Evolutionary conservation across 2,113 vertebrate species (phyloP).

Genomic region (Entosphenus tridentatus): DNA sequence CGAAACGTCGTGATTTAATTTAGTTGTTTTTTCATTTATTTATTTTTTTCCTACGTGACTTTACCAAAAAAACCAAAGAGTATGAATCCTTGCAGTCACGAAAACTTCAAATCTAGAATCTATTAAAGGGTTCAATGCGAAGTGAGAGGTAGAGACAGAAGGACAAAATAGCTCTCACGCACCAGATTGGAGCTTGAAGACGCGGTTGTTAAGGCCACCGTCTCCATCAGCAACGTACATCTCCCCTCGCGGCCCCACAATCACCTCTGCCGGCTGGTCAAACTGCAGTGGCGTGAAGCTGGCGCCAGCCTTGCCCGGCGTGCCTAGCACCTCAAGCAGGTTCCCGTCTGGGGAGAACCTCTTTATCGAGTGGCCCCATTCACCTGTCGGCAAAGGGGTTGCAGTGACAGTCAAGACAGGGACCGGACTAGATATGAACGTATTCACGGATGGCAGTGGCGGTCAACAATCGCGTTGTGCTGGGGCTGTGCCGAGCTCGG

Average conservation of each 20-base stretch:
- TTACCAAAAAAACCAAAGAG: too few species aligned
- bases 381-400: slow-evolving; percentile 20
- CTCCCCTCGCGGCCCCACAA: slow-evolving; percentile 46
- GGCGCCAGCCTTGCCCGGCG: slow-evolving; percentile 45
- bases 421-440: background rate
- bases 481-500: background rate
- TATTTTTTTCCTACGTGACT: too few species aligned
- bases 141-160: too few species aligned
- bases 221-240: slow-evolving; percentile 89
- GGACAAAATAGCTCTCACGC: too few species aligned
- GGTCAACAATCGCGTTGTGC: background rate
- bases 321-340: slow-evolving; percentile 50
- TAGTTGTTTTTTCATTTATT: too few species aligned
- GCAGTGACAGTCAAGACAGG: background rate
- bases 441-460: background rate
- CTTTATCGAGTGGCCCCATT: slow-evolving; percentile 63
- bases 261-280: slow-evolving; percentile 71
- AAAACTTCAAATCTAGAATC: too few species aligned
- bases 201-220: slow-evolving; percentile 70
- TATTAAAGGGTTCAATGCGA: too few species aligned
- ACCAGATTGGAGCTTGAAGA: slow-evolving; percentile 51
- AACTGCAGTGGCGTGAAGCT: slow-evolving; percentile 55
- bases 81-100: too few species aligned
- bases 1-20: too few species aligned
- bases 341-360: slow-evolving; percentile 55